A percentile compares a stretch with the other conserved stretches of the same genome.
Evolutionary conservation across 2,888 invertebrate species (phyloP).

Genomic region (Cosmorhoe ocellata): DNA sequence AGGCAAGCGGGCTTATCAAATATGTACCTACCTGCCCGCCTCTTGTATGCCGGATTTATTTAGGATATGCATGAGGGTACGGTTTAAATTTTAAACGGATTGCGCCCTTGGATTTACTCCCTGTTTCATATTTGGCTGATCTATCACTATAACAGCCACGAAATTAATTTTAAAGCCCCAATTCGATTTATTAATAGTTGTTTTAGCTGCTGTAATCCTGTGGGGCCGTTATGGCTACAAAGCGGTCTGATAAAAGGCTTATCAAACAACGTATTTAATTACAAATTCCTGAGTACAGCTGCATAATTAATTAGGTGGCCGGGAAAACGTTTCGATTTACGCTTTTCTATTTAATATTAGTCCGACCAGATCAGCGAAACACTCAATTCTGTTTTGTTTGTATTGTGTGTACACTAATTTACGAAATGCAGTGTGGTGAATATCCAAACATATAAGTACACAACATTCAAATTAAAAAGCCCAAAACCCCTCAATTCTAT

Average conservation of each 20-base stretch:
- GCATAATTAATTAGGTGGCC: conserved; percentile 46
- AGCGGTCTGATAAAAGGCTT: conserved; percentile 59
- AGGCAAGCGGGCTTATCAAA: conserved; percentile 75
- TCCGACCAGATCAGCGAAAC: too few species aligned
- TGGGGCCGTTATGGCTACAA: conserved; percentile 46
- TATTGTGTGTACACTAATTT: too few species aligned
- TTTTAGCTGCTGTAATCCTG: conserved; percentile 60
- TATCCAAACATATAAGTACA: too few species aligned
- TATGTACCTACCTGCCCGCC: conserved; percentile 77
- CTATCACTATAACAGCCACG: conserved; percentile 65
- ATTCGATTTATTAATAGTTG: conserved; percentile 69
- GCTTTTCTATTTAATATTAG: conserved; percentile 22
- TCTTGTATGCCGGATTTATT: conserved; percentile 78
- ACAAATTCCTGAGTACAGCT: conserved; percentile 46
- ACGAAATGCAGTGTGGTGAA: too few species aligned
- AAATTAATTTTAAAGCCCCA: conserved; percentile 65
- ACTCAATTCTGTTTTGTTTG: too few species aligned
- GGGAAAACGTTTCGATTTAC: conserved; percentile 21
- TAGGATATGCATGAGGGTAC: conserved; percentile 82
- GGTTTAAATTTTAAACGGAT: conserved; percentile 83
- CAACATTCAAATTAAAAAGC: too few species aligned
- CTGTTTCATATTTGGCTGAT: conserved; percentile 74
- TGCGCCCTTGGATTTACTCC: conserved; percentile 78
- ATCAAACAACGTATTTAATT: conserved; percentile 51
- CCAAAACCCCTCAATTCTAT: too few species aligned